Conservation (phyloP, 2,113 vertebrate species). For the Bos indicus region DNA sequence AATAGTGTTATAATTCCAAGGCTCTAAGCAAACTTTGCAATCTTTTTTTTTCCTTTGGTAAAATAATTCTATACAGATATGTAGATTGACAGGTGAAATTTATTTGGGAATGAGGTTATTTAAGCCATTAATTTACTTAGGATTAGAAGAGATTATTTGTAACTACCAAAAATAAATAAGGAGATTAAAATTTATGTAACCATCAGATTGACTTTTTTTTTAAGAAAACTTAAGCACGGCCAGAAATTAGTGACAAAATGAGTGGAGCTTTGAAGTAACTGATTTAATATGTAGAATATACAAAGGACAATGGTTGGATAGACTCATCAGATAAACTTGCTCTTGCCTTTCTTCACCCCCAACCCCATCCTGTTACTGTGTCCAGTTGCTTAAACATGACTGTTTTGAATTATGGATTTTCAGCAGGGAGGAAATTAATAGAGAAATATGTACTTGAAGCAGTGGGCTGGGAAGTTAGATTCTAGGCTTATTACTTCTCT, state of each 20-base stretch:
- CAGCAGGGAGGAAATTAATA: neutral
- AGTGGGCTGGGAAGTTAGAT: neutral
- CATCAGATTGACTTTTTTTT: neutral
- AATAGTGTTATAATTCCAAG: neutral
- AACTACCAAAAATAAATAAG: neutral
- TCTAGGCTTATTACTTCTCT: neutral
- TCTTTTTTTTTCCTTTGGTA: neutral
- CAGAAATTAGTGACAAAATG: neutral
- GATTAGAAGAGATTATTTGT: neutral
- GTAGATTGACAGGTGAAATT: neutral
- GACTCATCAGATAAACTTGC: neutral
- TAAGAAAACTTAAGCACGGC: neutral
- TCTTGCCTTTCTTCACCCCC: neutral
- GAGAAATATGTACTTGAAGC: neutral
- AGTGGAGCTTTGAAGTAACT: neutral
- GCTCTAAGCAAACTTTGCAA: neutral
- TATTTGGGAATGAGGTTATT: neutral
- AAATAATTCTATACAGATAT: neutral
- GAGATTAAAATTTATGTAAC: neutral
- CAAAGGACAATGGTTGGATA: neutral
- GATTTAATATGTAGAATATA: neutral
- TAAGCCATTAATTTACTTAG: neutral
- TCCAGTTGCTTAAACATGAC: neutral
- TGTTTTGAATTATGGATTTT: neutral
- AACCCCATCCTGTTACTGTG: neutral